Evolutionary conservation across 2,888 invertebrate species (phyloP), one percentile per base, ranked within the genome.

Genomic region (Oscheius sp.): DNA sequence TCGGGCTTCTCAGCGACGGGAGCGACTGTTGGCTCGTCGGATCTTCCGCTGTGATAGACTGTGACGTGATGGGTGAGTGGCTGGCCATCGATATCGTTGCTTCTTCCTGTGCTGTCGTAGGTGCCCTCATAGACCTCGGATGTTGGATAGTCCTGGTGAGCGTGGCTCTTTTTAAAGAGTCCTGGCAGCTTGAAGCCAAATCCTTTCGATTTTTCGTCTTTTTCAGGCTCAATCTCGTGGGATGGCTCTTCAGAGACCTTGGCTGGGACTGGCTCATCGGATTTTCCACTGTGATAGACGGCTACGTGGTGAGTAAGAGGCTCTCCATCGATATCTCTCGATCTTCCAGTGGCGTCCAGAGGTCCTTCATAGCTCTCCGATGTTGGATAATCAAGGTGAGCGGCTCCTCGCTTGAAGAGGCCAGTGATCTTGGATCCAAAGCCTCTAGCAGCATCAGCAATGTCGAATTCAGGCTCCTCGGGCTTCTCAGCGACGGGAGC

Each of bases 111-210:
- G 23, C 68, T 57, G 25, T 81, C 78, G 27, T 76, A 39, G 53
- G 75, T 73, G 57, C 77, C 77, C 37, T 71, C 70, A 67, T 73
- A 77, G 45, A 39, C 29, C 29, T 73, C 76, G 52, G 70, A 69
- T 17, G 39, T 66, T 39, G 79, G 79, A 45, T 74, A 79, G 63
- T 78, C 77, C 17, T 65, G 61, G 31, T 79, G 78, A 52, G 79
- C 70, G 10, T 73, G 65, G 23, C 65, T 58, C 33, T 58, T 58
- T 33, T 66, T 57, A 63, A 69, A 72, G 57, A 68, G 29, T 66
- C 53, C 63, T 12, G 58, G 46, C 39, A 58, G 55, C 75, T 74
- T 57, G 37, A 58, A 12, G 29, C 55, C 53, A 45, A 42, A 15
- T 17, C 50, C 50, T 25, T 50, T 50, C 15, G 23, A 17, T 25